A percentile compares a stretch with the other conserved stretches of the same genome.
Evolutionary conservation across 2,888 invertebrate species (phyloP).

Genomic region (Dasysyrphus albostriatus): DNA sequence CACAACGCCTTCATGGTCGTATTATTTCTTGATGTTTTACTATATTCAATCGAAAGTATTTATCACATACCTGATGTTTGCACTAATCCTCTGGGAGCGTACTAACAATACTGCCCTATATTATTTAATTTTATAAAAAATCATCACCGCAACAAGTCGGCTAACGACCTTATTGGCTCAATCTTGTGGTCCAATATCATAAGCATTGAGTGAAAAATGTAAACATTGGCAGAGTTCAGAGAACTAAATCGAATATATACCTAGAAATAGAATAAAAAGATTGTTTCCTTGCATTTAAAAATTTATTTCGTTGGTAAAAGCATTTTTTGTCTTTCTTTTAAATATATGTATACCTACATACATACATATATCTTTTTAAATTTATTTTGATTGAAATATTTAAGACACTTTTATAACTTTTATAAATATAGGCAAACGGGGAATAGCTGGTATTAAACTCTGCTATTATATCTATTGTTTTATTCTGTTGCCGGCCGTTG

Average conservation of each 20-base stretch:
- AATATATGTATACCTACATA: not conserved
- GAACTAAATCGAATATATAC: conserved; percentile 48
- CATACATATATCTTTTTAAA: not conserved
- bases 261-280: conserved; percentile 21
- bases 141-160: conserved; percentile 47
- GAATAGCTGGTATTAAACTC: not conserved
- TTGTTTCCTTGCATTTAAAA: not conserved
- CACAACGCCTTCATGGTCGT: conserved; percentile 36
- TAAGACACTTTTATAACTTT: too few species aligned
- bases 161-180: conserved; percentile 60
- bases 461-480: not conserved
- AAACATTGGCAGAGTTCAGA: conserved; percentile 68
- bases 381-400: not conserved
- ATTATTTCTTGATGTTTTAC: conserved; percentile 34
- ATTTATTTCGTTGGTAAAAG: not conserved
- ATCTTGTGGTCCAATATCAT: conserved; percentile 4
- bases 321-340: not conserved
- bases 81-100: not conserved
- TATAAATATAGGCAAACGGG: not conserved
- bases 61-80: not conserved
- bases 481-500: not conserved
- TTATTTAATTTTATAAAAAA: conserved; percentile 25
- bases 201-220: conserved; percentile 53
- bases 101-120: not conserved
- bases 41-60: conserved; percentile 29